These are phyloP conservation scores for Polydrusus tereticollis DNA, from an alignment of 2,888 invertebrate species.

Conservation along the genomic window DNA sequence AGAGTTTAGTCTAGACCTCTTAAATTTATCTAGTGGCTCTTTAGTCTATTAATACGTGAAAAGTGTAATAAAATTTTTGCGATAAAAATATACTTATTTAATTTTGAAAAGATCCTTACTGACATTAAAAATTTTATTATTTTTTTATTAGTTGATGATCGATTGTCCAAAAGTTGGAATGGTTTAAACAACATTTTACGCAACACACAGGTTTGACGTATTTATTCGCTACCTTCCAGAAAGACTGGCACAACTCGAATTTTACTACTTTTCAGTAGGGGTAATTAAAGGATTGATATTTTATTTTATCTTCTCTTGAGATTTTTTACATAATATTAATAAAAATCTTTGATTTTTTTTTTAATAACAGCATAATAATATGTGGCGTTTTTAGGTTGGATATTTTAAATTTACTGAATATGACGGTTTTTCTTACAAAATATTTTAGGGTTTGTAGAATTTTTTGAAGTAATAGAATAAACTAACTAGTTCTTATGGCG, in stretches of 20 bases:
- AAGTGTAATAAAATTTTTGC: conserved; percentile 16
- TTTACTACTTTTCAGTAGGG: too few species aligned
- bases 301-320: too few species aligned
- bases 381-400: too few species aligned
- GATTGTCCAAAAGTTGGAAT: neutral
- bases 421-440: too few species aligned
- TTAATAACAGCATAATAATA: too few species aligned
- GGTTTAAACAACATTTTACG: neutral
- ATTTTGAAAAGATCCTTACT: neutral
- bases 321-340: too few species aligned
- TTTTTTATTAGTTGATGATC: conserved; percentile 12
- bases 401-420: too few species aligned
- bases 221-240: neutral
- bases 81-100: conserved; percentile 9
- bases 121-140: conserved; percentile 3
- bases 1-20: conserved; percentile 25
- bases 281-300: neutral
- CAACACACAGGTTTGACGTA: neutral
- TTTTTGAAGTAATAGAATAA: too few species aligned
- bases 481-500: too few species aligned
- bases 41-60: conserved; percentile 15
- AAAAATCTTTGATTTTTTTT: too few species aligned
- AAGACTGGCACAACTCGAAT: too few species aligned
- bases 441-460: too few species aligned
- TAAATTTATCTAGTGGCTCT: conserved; percentile 21